Conservation (phyloP, 2,113 vertebrate species). For the Microtus pennsylvanicus region DNA sequence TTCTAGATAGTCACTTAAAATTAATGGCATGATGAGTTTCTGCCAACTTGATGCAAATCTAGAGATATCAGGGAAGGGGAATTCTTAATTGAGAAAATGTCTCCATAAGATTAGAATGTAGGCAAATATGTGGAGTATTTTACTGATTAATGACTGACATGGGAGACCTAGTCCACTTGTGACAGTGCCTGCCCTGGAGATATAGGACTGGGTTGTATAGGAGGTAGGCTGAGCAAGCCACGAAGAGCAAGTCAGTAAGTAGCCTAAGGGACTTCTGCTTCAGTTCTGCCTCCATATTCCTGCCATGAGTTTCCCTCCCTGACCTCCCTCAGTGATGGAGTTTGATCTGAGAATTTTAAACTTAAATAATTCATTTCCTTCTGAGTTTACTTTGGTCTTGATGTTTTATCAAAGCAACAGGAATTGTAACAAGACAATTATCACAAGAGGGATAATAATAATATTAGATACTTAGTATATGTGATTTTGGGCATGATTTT, state of each 20-base stretch:
- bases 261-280: background rate
- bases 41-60: background rate
- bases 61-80: background rate
- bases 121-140: background rate
- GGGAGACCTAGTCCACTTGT: background rate
- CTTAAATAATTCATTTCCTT: no score
- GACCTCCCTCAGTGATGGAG: background rate
- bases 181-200: background rate
- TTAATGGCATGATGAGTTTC: background rate
- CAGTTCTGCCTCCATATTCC: background rate
- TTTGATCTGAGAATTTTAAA: background rate
- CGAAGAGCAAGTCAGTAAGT: background rate
- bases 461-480: background rate
- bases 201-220: background rate
- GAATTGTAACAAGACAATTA: background rate
- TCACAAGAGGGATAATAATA: background rate
- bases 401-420: background rate
- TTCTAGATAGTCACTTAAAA: background rate
- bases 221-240: background rate
- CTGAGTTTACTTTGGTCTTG: background rate
- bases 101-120: no score
- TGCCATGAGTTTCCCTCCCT: background rate
- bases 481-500: slow-evolving; percentile 1
- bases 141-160: background rate
- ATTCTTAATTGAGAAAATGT: background rate